Evolutionary conservation across 2,113 vertebrate genomes (phyloP).

Genomic region (Macrotus californicus): DNA sequence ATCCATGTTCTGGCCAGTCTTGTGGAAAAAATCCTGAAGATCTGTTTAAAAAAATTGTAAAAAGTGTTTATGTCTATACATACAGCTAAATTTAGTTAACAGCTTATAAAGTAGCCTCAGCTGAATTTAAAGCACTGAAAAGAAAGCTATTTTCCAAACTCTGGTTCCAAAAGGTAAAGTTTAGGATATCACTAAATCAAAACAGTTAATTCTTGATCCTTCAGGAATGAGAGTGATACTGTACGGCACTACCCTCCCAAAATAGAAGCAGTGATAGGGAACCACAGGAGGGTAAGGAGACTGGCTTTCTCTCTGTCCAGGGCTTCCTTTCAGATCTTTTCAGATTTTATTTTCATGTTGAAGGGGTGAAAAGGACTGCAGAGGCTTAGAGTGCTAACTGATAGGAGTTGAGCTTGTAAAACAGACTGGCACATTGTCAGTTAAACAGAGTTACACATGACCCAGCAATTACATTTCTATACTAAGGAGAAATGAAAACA

Average conservation of each 20-base stretch:
- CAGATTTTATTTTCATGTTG: conserved; percentile 17
- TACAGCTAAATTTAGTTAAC: conserved; percentile 22
- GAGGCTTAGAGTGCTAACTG: neutral
- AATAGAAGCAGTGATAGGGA: conserved; percentile 1
- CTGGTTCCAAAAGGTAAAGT: conserved; percentile 14
- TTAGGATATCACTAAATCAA: neutral
- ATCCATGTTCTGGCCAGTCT: conserved; percentile 59
- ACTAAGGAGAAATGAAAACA: conserved; percentile 22
- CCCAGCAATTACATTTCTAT: neutral
- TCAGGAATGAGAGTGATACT: conserved; percentile 6
- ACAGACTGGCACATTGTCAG: neutral
- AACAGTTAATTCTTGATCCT: neutral
- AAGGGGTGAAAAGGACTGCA: neutral
- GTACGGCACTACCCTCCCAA: neutral
- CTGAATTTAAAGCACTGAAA: conserved; percentile 37
- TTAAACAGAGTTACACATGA: neutral
- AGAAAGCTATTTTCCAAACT: neutral
- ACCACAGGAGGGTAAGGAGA: neutral
- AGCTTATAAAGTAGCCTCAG: conserved; percentile 21
- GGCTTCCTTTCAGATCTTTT: neutral
- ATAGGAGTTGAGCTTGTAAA: neutral
- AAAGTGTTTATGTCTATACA: neutral
- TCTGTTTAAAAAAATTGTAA: conserved; percentile 74
- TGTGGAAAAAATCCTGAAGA: conserved; percentile 79
- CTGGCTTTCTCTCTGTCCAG: neutral